These are phyloP conservation scores for Sebastes variabilis DNA, from an alignment of 2,797 vertebrate species.

Conservation along the genomic window DNA sequence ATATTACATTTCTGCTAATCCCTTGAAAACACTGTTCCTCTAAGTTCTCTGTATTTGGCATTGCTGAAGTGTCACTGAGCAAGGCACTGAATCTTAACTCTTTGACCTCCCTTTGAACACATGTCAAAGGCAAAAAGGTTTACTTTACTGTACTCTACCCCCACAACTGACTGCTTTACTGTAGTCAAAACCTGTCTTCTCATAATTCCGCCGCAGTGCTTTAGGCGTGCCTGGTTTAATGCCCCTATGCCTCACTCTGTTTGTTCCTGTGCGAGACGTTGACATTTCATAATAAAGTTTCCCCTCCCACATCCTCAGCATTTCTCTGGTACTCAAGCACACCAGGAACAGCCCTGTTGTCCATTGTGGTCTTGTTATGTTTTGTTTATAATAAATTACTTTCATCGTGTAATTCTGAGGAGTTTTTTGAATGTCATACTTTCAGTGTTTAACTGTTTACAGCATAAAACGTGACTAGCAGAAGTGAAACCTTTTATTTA, in stretches of 20 bases:
- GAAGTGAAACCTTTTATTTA: background rate
- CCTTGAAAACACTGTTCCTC: no score
- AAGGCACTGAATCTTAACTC: background rate
- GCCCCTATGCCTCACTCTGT: background rate
- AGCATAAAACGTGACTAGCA: background rate
- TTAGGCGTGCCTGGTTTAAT: constrained; percentile 1
- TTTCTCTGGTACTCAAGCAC: constrained; percentile 9
- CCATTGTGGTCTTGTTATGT: background rate
- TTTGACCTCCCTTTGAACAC: background rate
- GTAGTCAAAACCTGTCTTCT: background rate
- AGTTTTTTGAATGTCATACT: background rate
- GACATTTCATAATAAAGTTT: constrained; percentile 66
- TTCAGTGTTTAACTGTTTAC: background rate
- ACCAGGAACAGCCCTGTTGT: background rate
- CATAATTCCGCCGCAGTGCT: background rate
- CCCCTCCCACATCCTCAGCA: constrained; percentile 71
- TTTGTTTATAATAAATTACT: background rate
- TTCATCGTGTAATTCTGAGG: background rate
- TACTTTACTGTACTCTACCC: background rate
- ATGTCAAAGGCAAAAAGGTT: background rate
- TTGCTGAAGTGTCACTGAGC: background rate
- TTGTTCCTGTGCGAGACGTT: constrained; percentile 48
- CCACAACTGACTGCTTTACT: background rate
- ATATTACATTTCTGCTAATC: no score
- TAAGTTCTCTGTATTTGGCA: no score